These are phyloP conservation scores for Panagrolaimus sp. DNA, from an alignment of 1,140 invertebrate genomes.

Conservation along the genomic window DNA sequence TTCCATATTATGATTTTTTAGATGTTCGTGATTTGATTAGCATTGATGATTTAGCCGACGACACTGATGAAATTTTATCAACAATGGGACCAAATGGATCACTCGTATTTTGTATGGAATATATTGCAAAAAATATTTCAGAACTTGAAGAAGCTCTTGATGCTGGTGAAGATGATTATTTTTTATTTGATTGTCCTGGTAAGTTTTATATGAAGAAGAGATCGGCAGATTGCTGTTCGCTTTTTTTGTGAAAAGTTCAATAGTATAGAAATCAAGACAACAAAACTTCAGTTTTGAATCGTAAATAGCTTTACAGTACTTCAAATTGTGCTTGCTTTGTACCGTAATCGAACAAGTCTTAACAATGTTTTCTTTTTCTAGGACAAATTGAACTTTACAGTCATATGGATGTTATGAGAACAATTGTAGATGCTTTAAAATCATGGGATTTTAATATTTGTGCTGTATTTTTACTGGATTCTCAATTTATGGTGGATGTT, in stretches of 20 bases:
- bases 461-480: constrained; percentile 84
- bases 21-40: constrained; percentile 90
- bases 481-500: constrained; percentile 91
- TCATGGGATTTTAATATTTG: constrained; percentile 83
- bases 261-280: no score
- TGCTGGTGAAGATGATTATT: constrained; percentile 75
- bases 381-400: constrained; percentile 96
- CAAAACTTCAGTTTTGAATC: no score
- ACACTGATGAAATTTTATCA: constrained; percentile 77
- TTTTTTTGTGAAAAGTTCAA: no score
- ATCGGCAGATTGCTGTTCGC: no score
- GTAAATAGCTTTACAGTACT: no score
- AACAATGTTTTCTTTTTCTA: constrained; percentile 33
- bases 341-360: no score
- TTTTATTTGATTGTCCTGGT: constrained; percentile 96
- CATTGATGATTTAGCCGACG: constrained; percentile 92
- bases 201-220: no score
- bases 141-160: constrained; percentile 79
- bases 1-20: constrained; percentile 37
- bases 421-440: constrained; percentile 69
- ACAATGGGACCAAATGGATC: constrained; percentile 83
- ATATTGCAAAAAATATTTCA: constrained; percentile 78
- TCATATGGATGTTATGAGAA: constrained; percentile 80
- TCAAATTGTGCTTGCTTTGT: no score
- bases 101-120: constrained; percentile 93